These are phyloP conservation scores for Argentina silus DNA, from an alignment of 2,797 vertebrate species.

Conservation along the genomic window DNA sequence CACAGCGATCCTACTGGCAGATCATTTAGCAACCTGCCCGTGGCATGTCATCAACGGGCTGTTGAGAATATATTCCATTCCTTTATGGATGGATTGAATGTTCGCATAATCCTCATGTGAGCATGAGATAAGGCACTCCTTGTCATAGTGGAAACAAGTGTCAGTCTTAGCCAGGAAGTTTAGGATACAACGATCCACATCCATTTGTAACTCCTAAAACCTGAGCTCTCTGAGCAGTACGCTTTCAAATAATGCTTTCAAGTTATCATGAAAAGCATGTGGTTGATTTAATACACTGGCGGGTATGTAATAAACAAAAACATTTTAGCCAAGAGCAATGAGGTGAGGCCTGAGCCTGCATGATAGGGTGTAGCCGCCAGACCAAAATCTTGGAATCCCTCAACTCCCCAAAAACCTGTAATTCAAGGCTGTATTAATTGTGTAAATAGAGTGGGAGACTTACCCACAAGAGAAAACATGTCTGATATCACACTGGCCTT, in stretches of 20 bases:
- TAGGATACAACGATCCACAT: not conserved
- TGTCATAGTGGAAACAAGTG: not conserved
- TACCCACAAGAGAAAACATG: slow-evolving; percentile 98
- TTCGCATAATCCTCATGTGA: not conserved
- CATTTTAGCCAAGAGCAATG: not conserved
- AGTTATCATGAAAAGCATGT: not conserved
- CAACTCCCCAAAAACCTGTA: not conserved
- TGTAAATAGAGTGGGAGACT: slow-evolving; percentile 65
- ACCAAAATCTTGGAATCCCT: slow-evolving; percentile 30
- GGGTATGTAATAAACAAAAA: not conserved
- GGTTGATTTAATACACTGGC: not conserved
- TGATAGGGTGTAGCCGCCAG: slow-evolving; percentile 10
- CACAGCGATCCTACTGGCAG: not conserved
- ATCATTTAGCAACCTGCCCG: not conserved
- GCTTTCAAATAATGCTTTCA: not conserved
- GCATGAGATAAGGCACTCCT: not conserved
- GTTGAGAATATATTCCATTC: not conserved
- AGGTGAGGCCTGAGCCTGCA: slow-evolving; percentile 4
- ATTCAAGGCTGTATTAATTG: slow-evolving; percentile 1
- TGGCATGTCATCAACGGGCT: not conserved
- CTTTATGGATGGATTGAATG: not conserved
- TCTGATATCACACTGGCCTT: slow-evolving; percentile 99
- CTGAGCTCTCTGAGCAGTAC: not conserved
- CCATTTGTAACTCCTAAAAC: not conserved
- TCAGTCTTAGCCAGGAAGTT: not conserved